A percentile compares a stretch with the other conserved stretches of the same genome.
phyloP scores from a whole-genome alignment of 2,797 vertebrate species.

The Heteromormyrus szaboi region DNA sequence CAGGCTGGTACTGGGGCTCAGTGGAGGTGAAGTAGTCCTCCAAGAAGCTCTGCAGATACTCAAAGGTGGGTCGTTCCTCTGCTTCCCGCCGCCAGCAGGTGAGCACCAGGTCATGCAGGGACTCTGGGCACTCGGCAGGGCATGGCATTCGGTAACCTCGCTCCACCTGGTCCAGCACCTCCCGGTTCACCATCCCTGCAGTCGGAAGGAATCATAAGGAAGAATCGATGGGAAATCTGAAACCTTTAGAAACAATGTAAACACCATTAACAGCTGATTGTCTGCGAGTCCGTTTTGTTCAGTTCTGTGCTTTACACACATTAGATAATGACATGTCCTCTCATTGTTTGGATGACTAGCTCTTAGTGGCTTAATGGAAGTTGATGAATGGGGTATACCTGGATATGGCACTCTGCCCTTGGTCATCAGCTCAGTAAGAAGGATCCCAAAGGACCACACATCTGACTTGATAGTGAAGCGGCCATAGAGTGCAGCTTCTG shows the following conservation, averaged over 20 bases:
- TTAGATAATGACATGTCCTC: background rate
- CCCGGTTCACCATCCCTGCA: constrained; percentile 92
- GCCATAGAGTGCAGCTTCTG: constrained; percentile 87
- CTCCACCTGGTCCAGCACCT: constrained; percentile 95
- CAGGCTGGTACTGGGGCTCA: constrained; percentile 97
- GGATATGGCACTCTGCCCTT: constrained; percentile 95
- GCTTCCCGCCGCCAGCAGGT: constrained; percentile 93
- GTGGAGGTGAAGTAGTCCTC: constrained; percentile 98
- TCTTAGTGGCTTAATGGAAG: background rate
- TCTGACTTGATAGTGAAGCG: constrained; percentile 97
- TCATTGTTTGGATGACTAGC: background rate
- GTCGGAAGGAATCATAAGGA: background rate
- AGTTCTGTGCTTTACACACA: background rate
- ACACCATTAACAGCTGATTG: background rate
- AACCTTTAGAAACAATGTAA: background rate
- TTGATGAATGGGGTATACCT: constrained; percentile 55
- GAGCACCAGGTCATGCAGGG: constrained; percentile 91
- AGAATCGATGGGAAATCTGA: background rate
- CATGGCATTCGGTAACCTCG: constrained; percentile 95
- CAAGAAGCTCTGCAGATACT: constrained; percentile 94
- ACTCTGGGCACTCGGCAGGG: constrained; percentile 83
- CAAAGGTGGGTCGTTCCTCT: constrained; percentile 90
- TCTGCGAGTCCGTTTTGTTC: background rate
- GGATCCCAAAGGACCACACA: constrained; percentile 93
- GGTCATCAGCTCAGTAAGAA: constrained; percentile 89